Evolutionary conservation across 2,113 vertebrate genomes (phyloP).

Genomic region (Piaya cayana): DNA sequence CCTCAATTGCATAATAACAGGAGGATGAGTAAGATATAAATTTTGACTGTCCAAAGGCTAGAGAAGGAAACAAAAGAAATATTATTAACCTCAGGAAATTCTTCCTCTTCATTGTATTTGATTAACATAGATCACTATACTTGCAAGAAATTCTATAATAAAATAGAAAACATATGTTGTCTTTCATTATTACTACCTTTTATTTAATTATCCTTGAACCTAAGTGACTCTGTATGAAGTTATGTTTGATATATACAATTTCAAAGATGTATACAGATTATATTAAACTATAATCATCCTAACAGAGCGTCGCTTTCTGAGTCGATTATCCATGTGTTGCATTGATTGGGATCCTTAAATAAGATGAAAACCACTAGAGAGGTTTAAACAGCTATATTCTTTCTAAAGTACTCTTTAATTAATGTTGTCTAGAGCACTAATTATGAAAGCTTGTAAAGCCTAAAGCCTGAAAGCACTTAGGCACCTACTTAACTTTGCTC

Average conservation of each 20-base stretch:
- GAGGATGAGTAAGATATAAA: not conserved
- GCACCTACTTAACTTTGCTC: slow-evolving; percentile 48
- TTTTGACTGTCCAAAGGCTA: not conserved
- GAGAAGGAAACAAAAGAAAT: not conserved
- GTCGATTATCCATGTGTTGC: slow-evolving; percentile 27
- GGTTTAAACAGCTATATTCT: slow-evolving; percentile 48
- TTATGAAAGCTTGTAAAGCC: slow-evolving; percentile 61
- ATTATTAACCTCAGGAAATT: not conserved
- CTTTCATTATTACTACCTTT: not conserved
- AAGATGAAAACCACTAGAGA: slow-evolving; percentile 41
- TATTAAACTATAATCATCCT: not conserved
- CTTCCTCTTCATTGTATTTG: not conserved
- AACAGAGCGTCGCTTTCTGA: not conserved
- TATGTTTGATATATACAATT: not conserved
- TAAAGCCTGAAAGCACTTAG: slow-evolving; percentile 60
- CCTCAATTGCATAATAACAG: not conserved
- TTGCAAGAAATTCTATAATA: not conserved
- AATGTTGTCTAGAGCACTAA: slow-evolving; percentile 61
- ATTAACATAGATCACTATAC: not conserved
- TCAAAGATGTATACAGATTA: slow-evolving; percentile 3
- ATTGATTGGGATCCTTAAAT: slow-evolving; percentile 41
- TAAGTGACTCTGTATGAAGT: not conserved
- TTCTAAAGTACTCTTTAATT: slow-evolving; percentile 64
- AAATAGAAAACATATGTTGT: not conserved
- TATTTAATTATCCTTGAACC: not conserved